Conservation (phyloP, 2,888 invertebrate genomes). For the Calliphora vomitoria region DNA sequence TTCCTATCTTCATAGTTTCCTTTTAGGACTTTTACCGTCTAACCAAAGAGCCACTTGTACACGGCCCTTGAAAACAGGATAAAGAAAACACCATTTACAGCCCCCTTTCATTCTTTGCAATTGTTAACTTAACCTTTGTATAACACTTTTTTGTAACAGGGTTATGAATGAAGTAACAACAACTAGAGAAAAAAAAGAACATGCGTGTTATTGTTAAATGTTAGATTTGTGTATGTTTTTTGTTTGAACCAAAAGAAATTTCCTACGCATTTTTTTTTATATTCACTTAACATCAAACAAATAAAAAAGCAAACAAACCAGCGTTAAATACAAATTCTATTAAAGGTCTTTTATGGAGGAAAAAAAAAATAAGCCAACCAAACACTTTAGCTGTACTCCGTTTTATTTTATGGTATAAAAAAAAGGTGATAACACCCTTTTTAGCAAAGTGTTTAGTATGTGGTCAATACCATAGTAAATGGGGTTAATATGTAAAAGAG, state of each 20-base stretch:
- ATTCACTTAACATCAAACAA: slow-evolving; percentile 33
- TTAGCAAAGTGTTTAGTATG: slow-evolving; percentile 75
- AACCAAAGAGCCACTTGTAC: slow-evolving; percentile 18
- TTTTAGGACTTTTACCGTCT: too few species aligned
- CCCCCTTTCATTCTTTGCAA: neutral
- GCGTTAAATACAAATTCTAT: slow-evolving; percentile 46
- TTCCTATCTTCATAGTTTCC: too few species aligned
- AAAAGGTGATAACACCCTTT: slow-evolving; percentile 77
- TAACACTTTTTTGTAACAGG: slow-evolving; percentile 7
- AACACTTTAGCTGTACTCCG: slow-evolving; percentile 55
- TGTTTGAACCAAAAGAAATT: slow-evolving; percentile 28
- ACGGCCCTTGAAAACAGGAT: neutral
- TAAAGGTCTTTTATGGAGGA: slow-evolving; percentile 23
- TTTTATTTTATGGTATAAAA: slow-evolving; percentile 70
- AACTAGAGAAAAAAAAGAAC: slow-evolving; percentile 56
- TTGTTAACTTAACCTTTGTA: slow-evolving; percentile 43
- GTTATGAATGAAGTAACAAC: slow-evolving; percentile 42
- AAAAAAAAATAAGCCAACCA: slow-evolving; percentile 12
- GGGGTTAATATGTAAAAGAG: slow-evolving; percentile 62
- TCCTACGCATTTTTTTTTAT: slow-evolving; percentile 62
- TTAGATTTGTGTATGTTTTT: slow-evolving; percentile 33
- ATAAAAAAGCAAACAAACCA: slow-evolving; percentile 34
- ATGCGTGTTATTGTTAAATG: slow-evolving; percentile 70
- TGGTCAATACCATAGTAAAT: slow-evolving; percentile 73
- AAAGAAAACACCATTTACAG: slow-evolving; percentile 38